These are phyloP conservation scores for Parambassis ranga DNA, from an alignment of 2,797 vertebrate genomes.

Conservation along the genomic window DNA sequence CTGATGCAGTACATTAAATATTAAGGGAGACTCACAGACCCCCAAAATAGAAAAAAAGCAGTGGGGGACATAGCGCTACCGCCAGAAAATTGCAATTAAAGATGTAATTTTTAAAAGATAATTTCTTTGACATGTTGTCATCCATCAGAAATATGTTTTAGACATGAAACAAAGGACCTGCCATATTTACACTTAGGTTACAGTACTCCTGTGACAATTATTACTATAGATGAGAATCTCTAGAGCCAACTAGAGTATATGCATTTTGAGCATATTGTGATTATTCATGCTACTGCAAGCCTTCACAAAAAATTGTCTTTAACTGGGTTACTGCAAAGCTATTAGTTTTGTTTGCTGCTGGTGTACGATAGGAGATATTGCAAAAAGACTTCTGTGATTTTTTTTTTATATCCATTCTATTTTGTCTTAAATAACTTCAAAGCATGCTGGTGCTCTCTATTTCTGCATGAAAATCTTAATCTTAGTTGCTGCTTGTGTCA, in stretches of 20 bases:
- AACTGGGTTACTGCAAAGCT: constrained; percentile 25
- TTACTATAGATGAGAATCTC: background rate
- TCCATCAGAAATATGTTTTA: background rate
- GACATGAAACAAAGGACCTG: background rate
- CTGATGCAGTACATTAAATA: constrained; percentile 83
- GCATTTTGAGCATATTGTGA: background rate
- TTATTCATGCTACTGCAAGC: constrained; percentile 4
- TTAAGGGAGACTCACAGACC: constrained; percentile 75
- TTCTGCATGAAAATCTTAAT: constrained; percentile 40
- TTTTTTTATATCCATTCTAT: background rate
- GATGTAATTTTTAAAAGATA: background rate
- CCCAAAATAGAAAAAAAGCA: constrained; percentile 75
- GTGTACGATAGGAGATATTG: constrained; percentile 14
- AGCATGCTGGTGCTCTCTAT: constrained; percentile 7
- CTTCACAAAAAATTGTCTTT: constrained; percentile 4
- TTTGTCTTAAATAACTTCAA: constrained; percentile 38
- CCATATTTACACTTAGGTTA: background rate
- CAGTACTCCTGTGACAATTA: no score
- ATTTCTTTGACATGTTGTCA: background rate
- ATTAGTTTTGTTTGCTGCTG: constrained; percentile 9
- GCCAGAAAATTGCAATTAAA: no score
- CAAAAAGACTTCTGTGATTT: background rate
- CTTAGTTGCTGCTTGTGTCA: constrained; percentile 61
- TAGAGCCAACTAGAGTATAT: background rate
- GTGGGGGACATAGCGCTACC: constrained; percentile 33